Evolutionary conservation across 2,113 vertebrate genomes (phyloP), one percentile per base, ranked within the genome.

Genomic region (Sula dactylatra): DNA sequence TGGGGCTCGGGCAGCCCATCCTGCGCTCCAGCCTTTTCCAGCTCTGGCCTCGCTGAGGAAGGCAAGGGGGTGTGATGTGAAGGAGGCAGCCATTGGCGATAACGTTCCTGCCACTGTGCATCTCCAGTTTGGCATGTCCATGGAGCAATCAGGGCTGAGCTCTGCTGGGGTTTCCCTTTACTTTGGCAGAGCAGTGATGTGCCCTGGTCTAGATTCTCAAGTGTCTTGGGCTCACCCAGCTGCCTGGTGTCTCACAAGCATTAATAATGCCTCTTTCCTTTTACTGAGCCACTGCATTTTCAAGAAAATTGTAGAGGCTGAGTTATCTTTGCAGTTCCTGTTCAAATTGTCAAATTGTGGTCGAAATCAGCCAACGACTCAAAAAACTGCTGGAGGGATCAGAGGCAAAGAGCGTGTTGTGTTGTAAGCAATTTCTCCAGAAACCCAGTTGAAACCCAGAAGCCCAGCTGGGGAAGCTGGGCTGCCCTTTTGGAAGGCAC

Each of bases 61-160:
- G 59, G 45, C 1, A 20, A 21, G 11, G 15, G 4, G 7, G 1
- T 24, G 22, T 44, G 54, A 10, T 10, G 19, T 36, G 52, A 19
- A 34, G 44, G 80, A 72, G 49, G 16, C 22, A 59, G 47, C 3
- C 0, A 1, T 5, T 65, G 54, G 54, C 2, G 1, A 0, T 29
- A 79, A 14, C 58, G 31, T 31, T 77, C 3, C 47, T 66, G 26
- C 47, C 2, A 0, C 71, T 36, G 58, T 25, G 38, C 31, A 21
- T 26, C 59, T 59, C 52, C 65, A 21, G 58, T 21, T 4, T 70
- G 81, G 56, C n/a, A n/a, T 49, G 34, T 69, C 36, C 11, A 0
- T 8, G 32, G 45, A 61, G 55, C 20, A 50, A 0, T 59, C 11
- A 3, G 7, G 27, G n/a, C 50, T 59, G 80, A 76, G 38, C n/a